A percentile compares a stretch with the other conserved stretches of the same genome.
phyloP scores from a whole-genome alignment of 2,797 vertebrate genomes.

The Salmo trutta region DNA sequence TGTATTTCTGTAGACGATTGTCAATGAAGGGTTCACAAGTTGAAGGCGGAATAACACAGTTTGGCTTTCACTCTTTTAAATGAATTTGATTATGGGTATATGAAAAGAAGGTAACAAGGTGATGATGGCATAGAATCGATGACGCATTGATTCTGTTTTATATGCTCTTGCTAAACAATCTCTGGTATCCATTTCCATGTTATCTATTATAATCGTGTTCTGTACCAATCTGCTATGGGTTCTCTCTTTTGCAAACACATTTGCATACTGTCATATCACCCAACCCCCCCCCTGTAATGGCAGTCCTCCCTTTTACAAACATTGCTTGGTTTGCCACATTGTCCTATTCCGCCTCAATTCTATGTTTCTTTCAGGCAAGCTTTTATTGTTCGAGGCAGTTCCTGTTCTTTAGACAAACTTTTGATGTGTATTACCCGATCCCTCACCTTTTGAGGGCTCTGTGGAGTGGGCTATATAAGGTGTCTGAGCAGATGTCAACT shows the following conservation, averaged over 20 bases:
- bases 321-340: neutral
- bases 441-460: neutral
- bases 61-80: slow-evolving; percentile 4
- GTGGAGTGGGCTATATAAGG: slow-evolving; percentile 5
- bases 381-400: neutral
- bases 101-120: neutral
- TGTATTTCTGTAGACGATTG: too few species aligned
- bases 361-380: neutral
- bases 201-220: neutral
- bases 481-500: slow-evolving; percentile 48
- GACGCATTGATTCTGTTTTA: neutral
- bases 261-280: neutral
- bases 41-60: neutral
- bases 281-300: neutral
- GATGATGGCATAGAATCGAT: neutral
- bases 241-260: neutral
- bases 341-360: neutral
- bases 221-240: neutral
- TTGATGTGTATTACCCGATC: neutral
- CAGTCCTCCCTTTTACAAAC: neutral
- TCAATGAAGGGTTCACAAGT: too few species aligned
- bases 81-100: neutral
- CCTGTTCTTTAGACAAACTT: neutral
- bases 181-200: neutral
- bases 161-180: neutral